These are phyloP conservation scores for Hylomyscus alleni DNA, from an alignment of 2,797 vertebrate species.

Conservation along the genomic window DNA sequence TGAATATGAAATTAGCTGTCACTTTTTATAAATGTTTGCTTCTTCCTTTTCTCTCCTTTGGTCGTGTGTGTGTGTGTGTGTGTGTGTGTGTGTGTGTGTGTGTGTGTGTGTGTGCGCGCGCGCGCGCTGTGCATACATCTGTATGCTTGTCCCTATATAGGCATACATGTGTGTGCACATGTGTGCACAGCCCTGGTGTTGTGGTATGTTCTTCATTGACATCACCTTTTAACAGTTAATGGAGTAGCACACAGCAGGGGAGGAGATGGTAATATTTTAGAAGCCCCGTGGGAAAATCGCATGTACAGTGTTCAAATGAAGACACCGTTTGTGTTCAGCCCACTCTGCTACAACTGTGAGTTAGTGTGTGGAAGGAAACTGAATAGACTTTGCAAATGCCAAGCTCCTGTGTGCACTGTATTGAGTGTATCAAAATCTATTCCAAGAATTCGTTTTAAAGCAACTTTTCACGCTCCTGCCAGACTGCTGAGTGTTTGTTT, in stretches of 20 bases:
- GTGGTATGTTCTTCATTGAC: not conserved
- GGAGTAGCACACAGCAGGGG: not conserved
- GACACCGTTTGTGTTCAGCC: not conserved
- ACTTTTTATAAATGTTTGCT: not conserved
- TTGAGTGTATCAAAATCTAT: not conserved
- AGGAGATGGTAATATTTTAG: not conserved
- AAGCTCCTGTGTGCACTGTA: not conserved
- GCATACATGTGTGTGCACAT: not conserved
- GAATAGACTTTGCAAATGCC: not conserved
- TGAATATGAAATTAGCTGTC: not conserved
- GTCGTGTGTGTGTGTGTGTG: not conserved
- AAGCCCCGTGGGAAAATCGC: not conserved
- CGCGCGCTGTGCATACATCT: not conserved
- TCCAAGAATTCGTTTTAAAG: not conserved
- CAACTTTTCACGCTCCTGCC: not conserved
- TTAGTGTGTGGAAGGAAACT: not conserved
- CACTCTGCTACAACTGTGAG: not conserved
- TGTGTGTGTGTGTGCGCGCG: too few relatives aligned
- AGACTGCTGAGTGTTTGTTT: accelerated
- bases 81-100: not conserved
- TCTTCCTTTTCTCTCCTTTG: not conserved
- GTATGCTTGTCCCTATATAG: not conserved
- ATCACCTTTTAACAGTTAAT: not conserved
- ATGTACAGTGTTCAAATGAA: not conserved
- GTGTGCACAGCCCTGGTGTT: not conserved